Evolutionary conservation across 2,888 invertebrate genomes (phyloP).

Genomic region (Amaurobius ferox): DNA sequence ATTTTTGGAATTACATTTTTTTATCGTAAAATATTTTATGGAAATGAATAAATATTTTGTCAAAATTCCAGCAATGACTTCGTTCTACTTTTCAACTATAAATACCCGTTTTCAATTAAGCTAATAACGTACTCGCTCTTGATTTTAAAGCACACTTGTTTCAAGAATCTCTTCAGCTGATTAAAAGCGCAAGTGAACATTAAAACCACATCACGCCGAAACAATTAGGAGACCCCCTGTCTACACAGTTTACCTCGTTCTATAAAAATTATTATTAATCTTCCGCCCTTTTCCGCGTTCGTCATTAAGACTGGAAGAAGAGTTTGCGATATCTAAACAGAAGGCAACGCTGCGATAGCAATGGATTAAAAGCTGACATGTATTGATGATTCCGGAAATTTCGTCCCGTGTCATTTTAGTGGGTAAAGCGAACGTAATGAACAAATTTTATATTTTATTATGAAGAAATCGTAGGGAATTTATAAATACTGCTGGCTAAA

Average conservation of each 20-base stretch:
- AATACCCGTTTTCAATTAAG: not conserved
- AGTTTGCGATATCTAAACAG: too few relatives aligned
- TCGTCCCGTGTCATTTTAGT: constrained; percentile 30
- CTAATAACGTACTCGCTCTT: not conserved
- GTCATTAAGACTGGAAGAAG: too few relatives aligned
- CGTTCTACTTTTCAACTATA: not conserved
- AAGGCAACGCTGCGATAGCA: not conserved
- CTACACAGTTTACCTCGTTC: constrained; percentile 1
- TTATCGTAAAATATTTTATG: too few relatives aligned
- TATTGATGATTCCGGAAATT: constrained; percentile 37
- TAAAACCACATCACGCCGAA: not conserved
- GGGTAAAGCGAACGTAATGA: constrained; percentile 33
- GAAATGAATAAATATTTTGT: too few relatives aligned
- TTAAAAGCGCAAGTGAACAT: not conserved
- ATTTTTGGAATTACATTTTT: too few relatives aligned
- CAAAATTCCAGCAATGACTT: not conserved
- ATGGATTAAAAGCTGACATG: constrained; percentile 52
- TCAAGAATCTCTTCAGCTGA: not conserved
- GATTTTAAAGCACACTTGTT: not conserved
- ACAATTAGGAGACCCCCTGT: not conserved
- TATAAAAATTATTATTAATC: not conserved
- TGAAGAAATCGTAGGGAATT: constrained; percentile 17
- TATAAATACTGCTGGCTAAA: not conserved
- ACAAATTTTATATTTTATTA: constrained; percentile 44
- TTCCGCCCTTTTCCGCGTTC: not conserved